Evolutionary conservation across 2,113 vertebrate species (phyloP).

Genomic region (Phalacrocorax brasilianus): DNA sequence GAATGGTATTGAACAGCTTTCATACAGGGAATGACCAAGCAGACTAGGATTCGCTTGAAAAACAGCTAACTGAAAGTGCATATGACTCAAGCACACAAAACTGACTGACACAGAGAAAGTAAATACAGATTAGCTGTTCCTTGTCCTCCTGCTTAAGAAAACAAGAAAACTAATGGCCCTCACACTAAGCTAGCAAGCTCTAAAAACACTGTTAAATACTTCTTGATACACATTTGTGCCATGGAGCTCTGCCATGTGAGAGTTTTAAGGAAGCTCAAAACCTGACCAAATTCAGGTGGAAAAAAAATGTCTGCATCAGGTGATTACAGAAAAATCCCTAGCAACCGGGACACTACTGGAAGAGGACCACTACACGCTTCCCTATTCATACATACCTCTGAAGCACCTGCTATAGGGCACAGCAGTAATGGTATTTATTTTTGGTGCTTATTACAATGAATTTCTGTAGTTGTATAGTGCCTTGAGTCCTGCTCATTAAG

Average conservation of each 20-base stretch:
- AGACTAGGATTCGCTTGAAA: neutral
- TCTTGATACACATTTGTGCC: neutral
- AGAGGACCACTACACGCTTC: neutral
- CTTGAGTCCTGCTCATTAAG: neutral
- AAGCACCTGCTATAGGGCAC: no score
- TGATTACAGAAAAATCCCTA: neutral
- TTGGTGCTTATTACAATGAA: no score
- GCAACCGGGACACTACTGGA: neutral
- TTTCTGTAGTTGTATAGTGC: neutral
- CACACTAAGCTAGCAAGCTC: neutral
- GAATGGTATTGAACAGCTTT: neutral
- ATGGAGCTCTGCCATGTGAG: neutral
- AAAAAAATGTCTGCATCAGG: neutral
- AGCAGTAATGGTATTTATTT: neutral
- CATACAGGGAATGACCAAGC: fast-evolving
- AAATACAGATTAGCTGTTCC: neutral
- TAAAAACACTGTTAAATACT: neutral
- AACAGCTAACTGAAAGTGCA: neutral
- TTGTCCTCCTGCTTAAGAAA: neutral
- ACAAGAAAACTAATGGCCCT: neutral
- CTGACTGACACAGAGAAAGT: neutral
- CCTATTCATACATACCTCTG: neutral
- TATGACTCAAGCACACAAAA: neutral
- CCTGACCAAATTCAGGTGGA: neutral
- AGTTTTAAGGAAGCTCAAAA: neutral